Evolutionary conservation across 2,888 invertebrate genomes (phyloP), one percentile per base, ranked within the genome.

Genomic region (Leucophenga montana): DNA sequence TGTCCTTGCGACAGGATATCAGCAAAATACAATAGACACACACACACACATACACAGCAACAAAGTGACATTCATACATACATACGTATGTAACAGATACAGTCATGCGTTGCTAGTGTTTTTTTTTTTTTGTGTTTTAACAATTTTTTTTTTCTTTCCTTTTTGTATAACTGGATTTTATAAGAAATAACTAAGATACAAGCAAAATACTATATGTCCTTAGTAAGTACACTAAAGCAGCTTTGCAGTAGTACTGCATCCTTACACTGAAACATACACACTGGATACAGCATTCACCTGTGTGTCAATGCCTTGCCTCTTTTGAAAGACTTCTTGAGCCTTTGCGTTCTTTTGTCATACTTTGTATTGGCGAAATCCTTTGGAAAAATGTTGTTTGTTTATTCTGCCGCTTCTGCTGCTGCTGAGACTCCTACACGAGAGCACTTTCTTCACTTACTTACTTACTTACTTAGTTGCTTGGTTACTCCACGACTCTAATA

Each of bases 241-340:
- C 67, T 67, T 50, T 18, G 50, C 54, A 33, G 33, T 33, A 8
- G 4, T 33, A 33, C 8, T 33, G 33, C 33, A 33, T 33, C 8
- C 33, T 33, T 33, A 33, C 33, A 33, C 8, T 20, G 54, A 54
- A 54, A 61, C 68, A 50, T 31, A n/a, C 48, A 54, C 20, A 16
- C 33, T 18, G 27, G 27, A 50, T 46, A 11, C 61, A 71, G 71
- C 67, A 71, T 71, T 72, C 56, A 64, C 71, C 76, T 77, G 77
- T 69, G 72, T 50, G 27, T 22, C 22, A 11, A 8, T 6, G 16
- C 59, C 75, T 70, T 39, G 2, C 8, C 8, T 39, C 18, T 5
- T 39, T 57, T 27, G 22, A 8, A 57, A 31, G 31, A 57, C 11
- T 27, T 57, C 57, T 57, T 20, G 6, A n/a, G 14, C 14, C 33